phyloP scores from a whole-genome alignment of 2,888 invertebrate genomes.

The Labia minor region DNA sequence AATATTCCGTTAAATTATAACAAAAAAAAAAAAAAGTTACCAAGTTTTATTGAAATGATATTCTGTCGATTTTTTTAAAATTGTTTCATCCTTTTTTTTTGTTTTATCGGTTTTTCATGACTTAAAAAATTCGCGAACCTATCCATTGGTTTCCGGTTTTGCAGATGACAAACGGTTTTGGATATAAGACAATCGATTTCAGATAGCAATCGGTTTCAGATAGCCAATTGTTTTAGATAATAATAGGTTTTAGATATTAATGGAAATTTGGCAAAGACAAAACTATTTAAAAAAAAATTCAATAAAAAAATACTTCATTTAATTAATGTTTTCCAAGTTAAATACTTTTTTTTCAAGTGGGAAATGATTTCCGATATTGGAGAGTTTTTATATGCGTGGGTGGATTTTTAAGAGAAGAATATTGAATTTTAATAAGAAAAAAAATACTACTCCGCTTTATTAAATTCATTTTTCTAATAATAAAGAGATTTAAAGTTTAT shows the following conservation, averaged over 20 bases:
- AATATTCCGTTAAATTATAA: no score
- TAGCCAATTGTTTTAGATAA: neutral
- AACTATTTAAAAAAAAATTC: no score
- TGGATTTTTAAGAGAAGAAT: no score
- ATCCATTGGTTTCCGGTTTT: constrained; percentile 3
- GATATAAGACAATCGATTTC: constrained; percentile 3
- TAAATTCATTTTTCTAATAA: no score
- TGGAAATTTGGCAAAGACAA: neutral
- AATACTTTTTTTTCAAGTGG: no score
- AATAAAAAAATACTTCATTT: no score
- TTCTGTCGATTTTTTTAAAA: neutral
- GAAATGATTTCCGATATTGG: no score
- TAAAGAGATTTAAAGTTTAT: no score
- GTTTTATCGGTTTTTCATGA: neutral
- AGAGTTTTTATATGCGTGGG: no score
- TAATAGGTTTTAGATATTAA: constrained; percentile 13
- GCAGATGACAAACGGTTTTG: constrained; percentile 13
- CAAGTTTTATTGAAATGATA: neutral
- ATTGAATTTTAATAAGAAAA: no score
- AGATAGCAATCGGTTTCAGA: constrained; percentile 8
- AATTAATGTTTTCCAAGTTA: no score
- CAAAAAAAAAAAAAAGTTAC: neutral
- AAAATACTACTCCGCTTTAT: no score
- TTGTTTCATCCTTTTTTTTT: neutral
- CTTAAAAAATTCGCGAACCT: neutral